Percentiles rank a stretch among this genome's conserved stretches.
phyloP scores from a whole-genome alignment of 1,140 invertebrate species.

The Caenorhabditis brenneri region DNA sequence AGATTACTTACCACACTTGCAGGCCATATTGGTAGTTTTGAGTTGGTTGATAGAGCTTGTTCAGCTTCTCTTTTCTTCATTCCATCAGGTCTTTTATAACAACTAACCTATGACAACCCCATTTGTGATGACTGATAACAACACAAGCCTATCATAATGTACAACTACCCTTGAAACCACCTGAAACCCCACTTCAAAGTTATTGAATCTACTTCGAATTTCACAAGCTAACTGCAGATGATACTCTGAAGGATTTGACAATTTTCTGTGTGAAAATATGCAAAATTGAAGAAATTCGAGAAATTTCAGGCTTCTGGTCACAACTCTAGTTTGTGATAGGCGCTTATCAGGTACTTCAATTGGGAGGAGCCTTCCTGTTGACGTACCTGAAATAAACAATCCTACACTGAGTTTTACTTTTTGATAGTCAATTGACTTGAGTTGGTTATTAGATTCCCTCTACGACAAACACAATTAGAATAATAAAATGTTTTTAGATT shows the following conservation, averaged over 20 bases:
- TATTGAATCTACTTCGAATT: too few species aligned
- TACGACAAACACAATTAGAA: too few species aligned
- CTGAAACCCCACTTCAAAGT: too few species aligned
- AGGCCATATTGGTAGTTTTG: conserved; percentile 31
- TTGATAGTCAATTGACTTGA: too few species aligned
- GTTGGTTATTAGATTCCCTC: too few species aligned
- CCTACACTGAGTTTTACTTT: too few species aligned
- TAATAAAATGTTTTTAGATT: too few species aligned
- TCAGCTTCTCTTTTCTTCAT: neutral
- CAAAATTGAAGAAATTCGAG: neutral
- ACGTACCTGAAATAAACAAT: too few species aligned
- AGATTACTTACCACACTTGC: conserved; percentile 11
- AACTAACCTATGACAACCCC: neutral
- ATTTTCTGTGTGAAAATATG: neutral
- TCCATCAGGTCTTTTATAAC: neutral
- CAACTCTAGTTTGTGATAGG: conserved; percentile 18
- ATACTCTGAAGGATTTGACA: neutral
- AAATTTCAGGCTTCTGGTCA: neutral
- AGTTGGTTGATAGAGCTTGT: neutral
- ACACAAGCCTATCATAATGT: too few species aligned
- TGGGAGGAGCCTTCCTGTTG: too few species aligned
- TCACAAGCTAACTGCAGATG: too few species aligned
- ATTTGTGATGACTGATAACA: neutral
- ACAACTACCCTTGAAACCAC: too few species aligned
- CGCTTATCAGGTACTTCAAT: neutral